Evolutionary conservation across 1,140 invertebrate genomes (phyloP), one percentile per base, ranked within the genome.

Genomic region (Nixonia krombeini): DNA sequence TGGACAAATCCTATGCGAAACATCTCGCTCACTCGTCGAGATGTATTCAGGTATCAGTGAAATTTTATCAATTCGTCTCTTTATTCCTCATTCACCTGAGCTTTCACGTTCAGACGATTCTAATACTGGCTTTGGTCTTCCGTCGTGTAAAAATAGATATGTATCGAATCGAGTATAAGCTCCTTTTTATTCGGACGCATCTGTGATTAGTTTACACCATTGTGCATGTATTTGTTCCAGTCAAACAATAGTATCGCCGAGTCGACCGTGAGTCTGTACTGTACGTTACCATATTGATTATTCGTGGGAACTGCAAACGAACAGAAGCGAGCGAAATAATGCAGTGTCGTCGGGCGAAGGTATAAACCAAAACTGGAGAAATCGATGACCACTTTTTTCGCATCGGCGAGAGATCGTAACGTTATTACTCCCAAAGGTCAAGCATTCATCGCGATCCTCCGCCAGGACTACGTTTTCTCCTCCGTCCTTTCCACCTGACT

Each of bases 31-130:
- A 15, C 45, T 31, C 29, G 47, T 51, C 47, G 40, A 31, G 41
- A 40, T 45, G 17, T 42, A 51, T 51, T 61, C 47, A 33, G 44
- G 26, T 57, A 17, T 57, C 18, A 10, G 28, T 35, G n/a, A 55
- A 57, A 41, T 47, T 17, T 21, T 52, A 52, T 59, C 56, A 50
- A 51, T 59, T 45, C 26, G 23, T 29, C 46, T 28, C 15, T 17
- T 15, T 33, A 15, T 38, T 29, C 23, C 35, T 50, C 12, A 26
- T 25, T 38, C 35, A 17, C 33, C 4, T 17, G 15, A 40, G n/a
- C 2, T 50, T 1, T 33, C n/a, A 31, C 35, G n/a, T 15, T 23
- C 6, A 25, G n/a, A 35, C 17, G 26, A n/a, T 15, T n/a, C n/a
- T n/a, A n/a, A n/a, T n/a, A n/a, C n/a, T n/a, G n/a, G n/a, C n/a